Evolutionary conservation across 2,888 invertebrate species (phyloP).

Genomic region (Priocnemis perturbator): DNA sequence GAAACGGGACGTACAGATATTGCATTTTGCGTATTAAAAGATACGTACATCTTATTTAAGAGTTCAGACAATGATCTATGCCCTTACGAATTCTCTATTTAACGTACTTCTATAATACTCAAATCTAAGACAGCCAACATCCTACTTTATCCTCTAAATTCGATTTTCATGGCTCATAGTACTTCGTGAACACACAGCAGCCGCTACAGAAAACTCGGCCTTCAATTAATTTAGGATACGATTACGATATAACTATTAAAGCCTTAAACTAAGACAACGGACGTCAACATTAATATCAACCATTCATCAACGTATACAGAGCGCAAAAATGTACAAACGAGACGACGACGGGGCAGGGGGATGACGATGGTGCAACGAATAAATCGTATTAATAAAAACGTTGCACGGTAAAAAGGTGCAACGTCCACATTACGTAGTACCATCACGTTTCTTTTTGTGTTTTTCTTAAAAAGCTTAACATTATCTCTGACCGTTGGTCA

Average conservation of each 20-base stretch:
- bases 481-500: no score
- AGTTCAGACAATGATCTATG: no score
- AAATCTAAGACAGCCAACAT: no score
- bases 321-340: slow-evolving; percentile 48
- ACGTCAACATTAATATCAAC: slow-evolving; percentile 48
- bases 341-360: slow-evolving; percentile 16
- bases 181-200: background rate
- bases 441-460: no score
- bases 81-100: no score
- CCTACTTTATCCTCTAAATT: no score
- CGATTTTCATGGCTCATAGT: no score
- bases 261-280: slow-evolving; percentile 25
- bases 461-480: no score
- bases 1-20: no score
- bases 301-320: slow-evolving; percentile 50
- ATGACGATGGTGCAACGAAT: background rate
- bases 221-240: slow-evolving; percentile 1
- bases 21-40: no score
- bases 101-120: no score
- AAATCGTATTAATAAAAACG: slow-evolving; percentile 16
- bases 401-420: slow-evolving; percentile 2
- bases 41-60: no score
- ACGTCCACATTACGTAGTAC: background rate
- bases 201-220: slow-evolving; percentile 15
- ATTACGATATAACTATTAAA: slow-evolving; percentile 25